Evolutionary conservation across 2,113 vertebrate genomes (phyloP).

Genomic region (Speoplatyrhinus poulsoni): DNA sequence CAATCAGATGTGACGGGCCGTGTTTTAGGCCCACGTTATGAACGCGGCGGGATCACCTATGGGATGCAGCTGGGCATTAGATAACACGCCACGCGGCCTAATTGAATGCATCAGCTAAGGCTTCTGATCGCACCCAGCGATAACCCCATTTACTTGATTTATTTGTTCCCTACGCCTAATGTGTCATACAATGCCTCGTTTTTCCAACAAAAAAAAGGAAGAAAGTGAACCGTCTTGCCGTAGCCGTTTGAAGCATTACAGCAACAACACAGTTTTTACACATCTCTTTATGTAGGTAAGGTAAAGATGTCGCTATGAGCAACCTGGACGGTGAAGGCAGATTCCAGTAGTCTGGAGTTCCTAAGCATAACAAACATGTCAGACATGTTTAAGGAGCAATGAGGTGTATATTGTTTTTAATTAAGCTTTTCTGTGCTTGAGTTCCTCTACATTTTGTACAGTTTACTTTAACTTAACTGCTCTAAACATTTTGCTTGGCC

Average conservation of each 20-base stretch:
- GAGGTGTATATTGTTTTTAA: constrained; percentile 77
- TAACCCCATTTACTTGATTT: constrained; percentile 58
- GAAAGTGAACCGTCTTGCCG: not conserved
- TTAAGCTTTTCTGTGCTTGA: constrained; percentile 58
- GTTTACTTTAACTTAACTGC: constrained; percentile 65
- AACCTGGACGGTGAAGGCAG: constrained; percentile 66
- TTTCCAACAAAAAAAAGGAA: not conserved
- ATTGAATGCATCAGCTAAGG: constrained; percentile 58
- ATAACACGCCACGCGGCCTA: constrained; percentile 51
- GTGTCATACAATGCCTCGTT: not conserved
- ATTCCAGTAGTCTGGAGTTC: constrained; percentile 79
- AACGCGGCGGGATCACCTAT: constrained; percentile 57
- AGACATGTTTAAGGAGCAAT: constrained; percentile 62
- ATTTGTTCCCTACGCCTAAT: constrained; percentile 23
- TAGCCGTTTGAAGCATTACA: constrained; percentile 20
- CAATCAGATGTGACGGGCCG: constrained; percentile 87
- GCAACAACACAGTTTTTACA: constrained; percentile 35
- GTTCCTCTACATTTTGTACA: constrained; percentile 59
- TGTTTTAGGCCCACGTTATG: constrained; percentile 76
- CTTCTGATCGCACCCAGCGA: constrained; percentile 40
- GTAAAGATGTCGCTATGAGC: constrained; percentile 35
- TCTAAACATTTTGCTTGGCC: constrained; percentile 72
- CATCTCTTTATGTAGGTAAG: constrained; percentile 27
- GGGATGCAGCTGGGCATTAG: constrained; percentile 51
- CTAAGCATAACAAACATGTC: constrained; percentile 79